Conservation (phyloP, 64 coral and sea anemone genomes). For the Orbicella faveolata region DNA sequence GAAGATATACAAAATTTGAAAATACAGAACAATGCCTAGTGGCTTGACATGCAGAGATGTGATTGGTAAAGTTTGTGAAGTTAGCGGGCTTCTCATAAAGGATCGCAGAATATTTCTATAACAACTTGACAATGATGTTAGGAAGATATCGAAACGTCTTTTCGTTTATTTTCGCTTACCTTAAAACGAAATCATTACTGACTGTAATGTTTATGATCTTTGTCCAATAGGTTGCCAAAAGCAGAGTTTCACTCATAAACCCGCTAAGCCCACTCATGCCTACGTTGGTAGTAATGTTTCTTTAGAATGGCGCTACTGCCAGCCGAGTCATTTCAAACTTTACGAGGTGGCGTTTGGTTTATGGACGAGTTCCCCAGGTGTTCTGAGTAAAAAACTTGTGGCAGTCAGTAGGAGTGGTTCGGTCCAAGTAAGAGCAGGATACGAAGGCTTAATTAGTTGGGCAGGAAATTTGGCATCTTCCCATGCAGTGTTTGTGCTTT, state of each 20-base stretch:
- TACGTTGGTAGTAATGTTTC: background rate
- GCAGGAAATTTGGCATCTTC: constrained; percentile 7
- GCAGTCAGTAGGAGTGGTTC: background rate
- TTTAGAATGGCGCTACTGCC: background rate
- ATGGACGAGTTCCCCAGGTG: background rate
- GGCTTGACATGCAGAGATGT: too few relatives aligned
- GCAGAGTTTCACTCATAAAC: background rate
- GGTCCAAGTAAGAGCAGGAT: background rate
- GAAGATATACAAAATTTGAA: too few relatives aligned
- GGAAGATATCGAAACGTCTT: too few relatives aligned
- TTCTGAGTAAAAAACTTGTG: background rate
- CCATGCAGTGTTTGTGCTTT: constrained; percentile 8
- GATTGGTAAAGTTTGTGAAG: too few relatives aligned
- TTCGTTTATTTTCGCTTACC: too few relatives aligned
- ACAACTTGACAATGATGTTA: too few relatives aligned
- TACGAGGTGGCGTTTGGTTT: background rate
- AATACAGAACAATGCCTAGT: too few relatives aligned
- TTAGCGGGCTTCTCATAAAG: too few relatives aligned
- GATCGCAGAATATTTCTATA: too few relatives aligned
- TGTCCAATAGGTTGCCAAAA: background rate
- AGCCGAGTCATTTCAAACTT: background rate
- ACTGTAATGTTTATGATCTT: too few relatives aligned
- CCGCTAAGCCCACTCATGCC: background rate
- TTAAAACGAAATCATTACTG: too few relatives aligned
- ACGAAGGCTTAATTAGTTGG: background rate